Evolutionary conservation across 2,797 vertebrate species (phyloP).

Genomic region (Anguilla marmorata): DNA sequence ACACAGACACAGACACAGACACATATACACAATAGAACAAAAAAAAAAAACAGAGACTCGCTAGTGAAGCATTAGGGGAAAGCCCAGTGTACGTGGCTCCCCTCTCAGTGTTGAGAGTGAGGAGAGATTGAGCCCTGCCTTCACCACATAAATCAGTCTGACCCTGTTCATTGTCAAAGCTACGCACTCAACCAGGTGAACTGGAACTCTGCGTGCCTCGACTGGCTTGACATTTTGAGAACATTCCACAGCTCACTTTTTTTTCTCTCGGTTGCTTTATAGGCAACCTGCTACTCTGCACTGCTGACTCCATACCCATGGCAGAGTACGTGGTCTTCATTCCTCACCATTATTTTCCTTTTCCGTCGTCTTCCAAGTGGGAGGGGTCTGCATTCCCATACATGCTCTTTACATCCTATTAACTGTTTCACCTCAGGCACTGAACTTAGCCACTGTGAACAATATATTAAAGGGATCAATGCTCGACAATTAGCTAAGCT

Average conservation of each 20-base stretch:
- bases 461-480: conserved; percentile 78
- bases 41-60: not conserved
- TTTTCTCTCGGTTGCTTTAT: conserved; percentile 14
- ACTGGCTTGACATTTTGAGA: conserved; percentile 60
- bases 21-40: not conserved
- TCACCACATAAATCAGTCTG: not conserved
- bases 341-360: conserved; percentile 30
- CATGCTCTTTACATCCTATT: conserved; percentile 56
- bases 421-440: conserved; percentile 79
- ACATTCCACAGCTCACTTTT: conserved; percentile 56
- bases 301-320: not conserved
- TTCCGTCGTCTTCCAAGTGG: conserved; percentile 54
- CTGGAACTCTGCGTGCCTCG: conserved; percentile 48
- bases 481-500: conserved; percentile 86
- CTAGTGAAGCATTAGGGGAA: not conserved
- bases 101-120: not conserved
- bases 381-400: conserved; percentile 39
- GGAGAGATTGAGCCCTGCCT: not conserved
- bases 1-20: not conserved
- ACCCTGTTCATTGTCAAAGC: conserved; percentile 31
- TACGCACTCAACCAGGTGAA: conserved; percentile 43
- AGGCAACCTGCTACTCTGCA: conserved; percentile 15
- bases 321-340: conserved; percentile 11
- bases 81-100: not conserved
- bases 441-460: conserved; percentile 90